Base-by-base conservation (phyloP, 2,888 invertebrate species). In the Papilio gigon region DNA sequence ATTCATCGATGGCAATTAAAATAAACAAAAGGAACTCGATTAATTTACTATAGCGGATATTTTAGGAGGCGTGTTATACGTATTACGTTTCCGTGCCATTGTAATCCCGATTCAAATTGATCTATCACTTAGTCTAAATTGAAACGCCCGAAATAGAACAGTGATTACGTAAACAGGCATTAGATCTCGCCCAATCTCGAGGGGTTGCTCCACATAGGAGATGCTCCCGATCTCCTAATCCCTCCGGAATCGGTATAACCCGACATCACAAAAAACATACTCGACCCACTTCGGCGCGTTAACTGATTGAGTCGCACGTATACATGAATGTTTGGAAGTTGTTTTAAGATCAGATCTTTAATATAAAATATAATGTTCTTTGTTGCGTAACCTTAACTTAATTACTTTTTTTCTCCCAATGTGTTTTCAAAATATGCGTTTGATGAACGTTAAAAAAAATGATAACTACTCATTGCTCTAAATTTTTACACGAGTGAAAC, bases 301-400 rank as follows among this genome's bases (percentile, higher is more conserved):
- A 70, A 50, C 62, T 70, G 58, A 56, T 65, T 72, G 74, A 74
- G 62, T 74, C 70, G 70, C 47, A 69, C 72, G 72, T 72, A 71
- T 72, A 73, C 70, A 71, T 63, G 47, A 50, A 60, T 42, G 30
- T 53, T 20, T 62, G 25, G 30, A 44, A 30, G 22, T 25, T 35
- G 35, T 59, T 63, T 64, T 27, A 12, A 44, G 1, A 44, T n/a
- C n/a, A n/a, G n/a, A n/a, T n/a, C n/a, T n/a, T n/a, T n/a, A n/a
- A n/a, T n/a, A n/a, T n/a, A n/a, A n/a, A n/a, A n/a, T n/a, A n/a
- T n/a, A n/a, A n/a, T n/a, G n/a, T n/a, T n/a, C n/a, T n/a, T n/a
- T n/a, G n/a, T n/a, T n/a, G n/a, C n/a, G n/a, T n/a, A n/a, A n/a
- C n/a, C n/a, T n/a, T n/a, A n/a, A n/a, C n/a, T n/a, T n/a, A n/a